Conservation (phyloP, 2,797 vertebrate species). For the Sebastes aleutianus region DNA sequence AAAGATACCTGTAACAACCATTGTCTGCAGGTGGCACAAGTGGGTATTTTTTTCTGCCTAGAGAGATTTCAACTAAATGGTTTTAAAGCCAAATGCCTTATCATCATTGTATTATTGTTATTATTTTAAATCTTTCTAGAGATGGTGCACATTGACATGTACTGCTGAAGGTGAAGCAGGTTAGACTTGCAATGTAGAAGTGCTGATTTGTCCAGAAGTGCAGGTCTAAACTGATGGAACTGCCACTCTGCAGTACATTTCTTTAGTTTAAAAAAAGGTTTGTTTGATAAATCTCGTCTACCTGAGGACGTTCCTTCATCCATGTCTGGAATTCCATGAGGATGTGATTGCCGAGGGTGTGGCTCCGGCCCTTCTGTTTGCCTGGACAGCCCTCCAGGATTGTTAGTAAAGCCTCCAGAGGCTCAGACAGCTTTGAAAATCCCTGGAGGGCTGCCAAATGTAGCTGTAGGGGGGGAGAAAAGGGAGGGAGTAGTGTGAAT, state of each 20-base stretch:
- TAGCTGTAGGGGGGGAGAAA: slow-evolving; percentile 59
- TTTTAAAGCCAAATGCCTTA: no score
- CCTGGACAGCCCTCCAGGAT: slow-evolving; percentile 75
- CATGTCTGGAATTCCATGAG: slow-evolving; percentile 79
- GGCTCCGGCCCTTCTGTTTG: slow-evolving; percentile 72
- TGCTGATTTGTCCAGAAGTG: background rate
- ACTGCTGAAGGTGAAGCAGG: background rate
- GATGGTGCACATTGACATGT: no score
- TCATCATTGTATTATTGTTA: no score
- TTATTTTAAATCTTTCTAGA: no score
- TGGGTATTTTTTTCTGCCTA: background rate
- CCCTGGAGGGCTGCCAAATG: slow-evolving; percentile 56
- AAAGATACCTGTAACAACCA: background rate
- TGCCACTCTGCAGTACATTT: background rate
- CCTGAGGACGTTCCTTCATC: slow-evolving; percentile 71
- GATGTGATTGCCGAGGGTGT: slow-evolving; percentile 68
- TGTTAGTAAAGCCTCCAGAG: slow-evolving; percentile 73
- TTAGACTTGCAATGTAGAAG: background rate
- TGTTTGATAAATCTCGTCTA: slow-evolving; percentile 4
- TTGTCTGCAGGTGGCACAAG: background rate
- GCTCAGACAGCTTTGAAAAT: slow-evolving; percentile 77
- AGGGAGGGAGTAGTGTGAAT: background rate
- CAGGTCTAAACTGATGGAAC: background rate
- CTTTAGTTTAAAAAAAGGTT: background rate
- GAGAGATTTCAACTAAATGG: no score